phyloP scores from a whole-genome alignment of 2,797 vertebrate species.

The Pristis pectinata region DNA sequence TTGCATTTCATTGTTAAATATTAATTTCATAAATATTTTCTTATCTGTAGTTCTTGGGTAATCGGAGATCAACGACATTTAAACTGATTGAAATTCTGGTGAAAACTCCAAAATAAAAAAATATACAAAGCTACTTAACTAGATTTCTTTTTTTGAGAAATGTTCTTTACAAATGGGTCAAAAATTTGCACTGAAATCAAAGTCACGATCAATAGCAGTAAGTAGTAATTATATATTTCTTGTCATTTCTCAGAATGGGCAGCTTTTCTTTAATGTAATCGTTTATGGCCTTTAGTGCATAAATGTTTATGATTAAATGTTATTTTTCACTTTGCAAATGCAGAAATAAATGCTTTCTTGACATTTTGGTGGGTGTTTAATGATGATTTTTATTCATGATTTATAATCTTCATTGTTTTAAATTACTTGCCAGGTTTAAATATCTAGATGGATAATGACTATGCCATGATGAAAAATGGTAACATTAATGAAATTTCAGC shows the following conservation, averaged over 20 bases:
- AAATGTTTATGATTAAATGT: neutral
- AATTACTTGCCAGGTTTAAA: slow-evolving; percentile 30
- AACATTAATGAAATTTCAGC: slow-evolving; percentile 27
- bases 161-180: neutral
- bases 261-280: neutral
- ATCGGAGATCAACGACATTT: neutral
- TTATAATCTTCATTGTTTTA: slow-evolving; percentile 32
- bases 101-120: neutral
- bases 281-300: neutral
- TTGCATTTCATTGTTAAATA: neutral
- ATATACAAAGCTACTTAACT: neutral
- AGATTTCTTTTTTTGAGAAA: neutral
- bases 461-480: slow-evolving; percentile 22
- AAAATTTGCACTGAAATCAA: neutral
- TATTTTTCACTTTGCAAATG: neutral
- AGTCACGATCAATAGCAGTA: neutral
- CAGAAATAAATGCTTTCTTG: slow-evolving; percentile 13
- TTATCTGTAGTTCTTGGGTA: neutral
- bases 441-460: slow-evolving; percentile 27
- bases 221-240: neutral
- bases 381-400: slow-evolving; percentile 5
- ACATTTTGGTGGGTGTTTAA: neutral
- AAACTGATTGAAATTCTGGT: neutral
- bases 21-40: neutral
- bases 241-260: neutral